A percentile compares a stretch with the other conserved stretches of the same genome.
These are phyloP conservation scores for Telenomus remus DNA, from an alignment of 1,140 invertebrate species.

Conservation along the genomic window DNA sequence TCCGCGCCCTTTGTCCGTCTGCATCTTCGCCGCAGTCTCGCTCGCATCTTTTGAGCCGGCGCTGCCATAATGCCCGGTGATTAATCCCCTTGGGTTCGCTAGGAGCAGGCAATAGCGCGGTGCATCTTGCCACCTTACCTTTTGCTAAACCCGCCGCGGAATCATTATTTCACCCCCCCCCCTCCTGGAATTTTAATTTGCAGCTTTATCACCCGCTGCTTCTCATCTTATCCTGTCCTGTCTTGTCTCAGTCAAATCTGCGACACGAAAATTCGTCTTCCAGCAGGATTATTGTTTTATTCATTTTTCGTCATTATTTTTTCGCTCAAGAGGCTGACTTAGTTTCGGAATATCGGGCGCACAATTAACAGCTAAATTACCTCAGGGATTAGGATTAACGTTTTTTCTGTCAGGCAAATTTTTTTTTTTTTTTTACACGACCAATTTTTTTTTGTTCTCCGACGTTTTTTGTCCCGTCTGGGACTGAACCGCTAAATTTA, in stretches of 20 bases:
- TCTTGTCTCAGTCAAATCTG: conserved; percentile 43
- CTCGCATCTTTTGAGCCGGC: conserved; percentile 63
- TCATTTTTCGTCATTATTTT: conserved; percentile 28
- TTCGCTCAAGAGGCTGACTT: conserved; percentile 4
- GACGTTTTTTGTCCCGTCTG: no score
- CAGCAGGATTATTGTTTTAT: conserved; percentile 40
- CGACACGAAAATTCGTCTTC: conserved; percentile 39
- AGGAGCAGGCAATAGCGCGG: conserved; percentile 55
- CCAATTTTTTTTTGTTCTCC: no score
- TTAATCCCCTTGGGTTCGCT: conserved; percentile 67
- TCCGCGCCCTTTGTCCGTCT: conserved; percentile 19
- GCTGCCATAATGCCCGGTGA: conserved; percentile 69
- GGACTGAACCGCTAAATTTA: no score
- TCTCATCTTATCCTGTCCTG: conserved; percentile 11
- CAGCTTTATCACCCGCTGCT: conserved; percentile 42
- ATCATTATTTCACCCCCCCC: conserved; percentile 64
- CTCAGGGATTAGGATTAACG: no score
- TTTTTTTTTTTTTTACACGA: no score
- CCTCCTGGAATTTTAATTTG: conserved; percentile 68
- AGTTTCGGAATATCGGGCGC: no score
- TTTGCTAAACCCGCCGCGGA: conserved; percentile 40
- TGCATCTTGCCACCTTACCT: conserved; percentile 55
- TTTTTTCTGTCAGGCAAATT: no score
- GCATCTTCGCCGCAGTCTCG: conserved; percentile 18
- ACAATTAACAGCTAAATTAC: no score